These are phyloP conservation scores for Habroteleia sp. DNA, from an alignment of 2,888 invertebrate species.

Conservation along the genomic window DNA sequence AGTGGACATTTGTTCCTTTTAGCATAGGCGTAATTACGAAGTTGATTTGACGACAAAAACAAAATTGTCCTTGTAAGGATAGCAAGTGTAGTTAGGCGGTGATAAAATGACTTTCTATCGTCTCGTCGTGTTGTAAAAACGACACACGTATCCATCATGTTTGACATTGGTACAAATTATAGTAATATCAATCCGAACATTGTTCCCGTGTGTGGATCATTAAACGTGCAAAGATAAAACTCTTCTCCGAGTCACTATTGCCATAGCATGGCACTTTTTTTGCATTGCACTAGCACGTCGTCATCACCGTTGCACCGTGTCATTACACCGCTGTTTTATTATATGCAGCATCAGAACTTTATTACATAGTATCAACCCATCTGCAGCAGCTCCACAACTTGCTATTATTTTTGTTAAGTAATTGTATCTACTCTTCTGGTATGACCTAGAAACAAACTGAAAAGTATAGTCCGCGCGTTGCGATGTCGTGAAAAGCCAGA, in stretches of 20 bases:
- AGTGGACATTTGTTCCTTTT: constrained; percentile 2
- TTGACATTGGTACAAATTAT: constrained; percentile 25
- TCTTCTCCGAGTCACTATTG: constrained; percentile 29
- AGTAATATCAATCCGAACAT: constrained; percentile 36
- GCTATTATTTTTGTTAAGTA: constrained; percentile 49
- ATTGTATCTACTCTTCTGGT: constrained; percentile 36
- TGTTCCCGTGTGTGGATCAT: constrained; percentile 21
- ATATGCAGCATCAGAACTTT: constrained; percentile 41
- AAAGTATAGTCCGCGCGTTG: constrained; percentile 10
- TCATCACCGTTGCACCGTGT: constrained; percentile 30
- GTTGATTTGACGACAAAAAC: constrained; percentile 9
- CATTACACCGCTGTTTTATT: constrained; percentile 42
- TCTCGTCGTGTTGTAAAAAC: constrained; percentile 8
- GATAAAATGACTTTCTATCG: constrained; percentile 22
- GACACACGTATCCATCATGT: constrained; percentile 9
- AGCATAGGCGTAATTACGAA: not conserved
- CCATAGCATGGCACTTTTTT: constrained; percentile 19
- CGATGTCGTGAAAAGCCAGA: constrained; percentile 14
- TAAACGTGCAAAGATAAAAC: constrained; percentile 30
- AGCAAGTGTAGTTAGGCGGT: not conserved
- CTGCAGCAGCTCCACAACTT: constrained; percentile 24
- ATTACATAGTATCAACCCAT: constrained; percentile 51
- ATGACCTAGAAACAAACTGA: constrained; percentile 37
- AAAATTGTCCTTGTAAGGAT: constrained; percentile 21
- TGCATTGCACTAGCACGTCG: constrained; percentile 37